A percentile compares a stretch with the other conserved stretches of the same genome.
Conservation (phyloP, 2,797 vertebrate genomes). For the Limnodromus scolopaceus region DNA sequence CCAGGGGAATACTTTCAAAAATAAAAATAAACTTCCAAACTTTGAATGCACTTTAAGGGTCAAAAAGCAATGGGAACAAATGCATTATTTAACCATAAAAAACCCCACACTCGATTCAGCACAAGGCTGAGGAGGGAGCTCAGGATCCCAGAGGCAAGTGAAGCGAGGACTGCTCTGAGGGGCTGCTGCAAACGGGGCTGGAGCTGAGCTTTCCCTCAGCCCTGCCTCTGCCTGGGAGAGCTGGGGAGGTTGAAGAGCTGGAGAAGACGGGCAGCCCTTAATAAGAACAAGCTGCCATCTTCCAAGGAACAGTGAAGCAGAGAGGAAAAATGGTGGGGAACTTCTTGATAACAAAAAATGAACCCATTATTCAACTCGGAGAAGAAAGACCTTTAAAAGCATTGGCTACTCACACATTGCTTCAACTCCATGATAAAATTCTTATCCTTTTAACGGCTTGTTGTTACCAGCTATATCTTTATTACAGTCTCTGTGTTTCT, state of each 20-base stretch:
- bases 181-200: neutral
- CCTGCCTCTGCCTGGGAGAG: neutral
- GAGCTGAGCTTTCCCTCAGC: neutral
- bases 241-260: neutral
- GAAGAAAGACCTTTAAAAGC: neutral
- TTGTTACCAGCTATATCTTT: neutral
- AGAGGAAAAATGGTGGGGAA: neutral
- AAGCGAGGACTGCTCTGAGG: neutral
- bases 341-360: neutral
- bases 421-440: neutral
- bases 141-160: conserved; percentile 33
- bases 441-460: neutral
- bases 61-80: conserved; percentile 41
- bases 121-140: neutral
- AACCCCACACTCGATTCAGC: neutral
- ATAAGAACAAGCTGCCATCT: neutral
- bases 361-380: neutral
- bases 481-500: neutral
- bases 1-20: neutral
- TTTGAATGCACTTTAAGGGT: conserved; percentile 2
- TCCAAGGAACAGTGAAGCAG: neutral
- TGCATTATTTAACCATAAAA: neutral
- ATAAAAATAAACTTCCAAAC: conserved; percentile 49
- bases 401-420: neutral
- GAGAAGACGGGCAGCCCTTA: neutral